Base-by-base conservation (phyloP, 2,888 invertebrate genomes). In the Tupiocoris notatus region DNA sequence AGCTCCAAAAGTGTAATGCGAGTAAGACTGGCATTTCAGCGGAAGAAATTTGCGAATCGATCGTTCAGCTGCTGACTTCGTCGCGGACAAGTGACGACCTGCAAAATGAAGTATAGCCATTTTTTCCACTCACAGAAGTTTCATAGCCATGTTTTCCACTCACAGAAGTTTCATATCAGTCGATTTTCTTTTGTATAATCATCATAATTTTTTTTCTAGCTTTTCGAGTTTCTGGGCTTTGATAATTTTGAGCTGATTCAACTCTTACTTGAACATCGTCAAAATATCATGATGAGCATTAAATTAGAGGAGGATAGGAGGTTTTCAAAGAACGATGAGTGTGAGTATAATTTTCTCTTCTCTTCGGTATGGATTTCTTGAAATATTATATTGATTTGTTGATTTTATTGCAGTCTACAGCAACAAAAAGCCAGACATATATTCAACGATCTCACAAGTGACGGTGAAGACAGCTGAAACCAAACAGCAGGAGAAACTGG, bases 181-280 rank as follows among this genome's bases (percentile, higher is more conserved):
- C n/a, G n/a, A n/a, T n/a, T n/a, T n/a, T n/a, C 18, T 18, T 61
- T 61, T 0, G 23, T 20, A 17, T 61, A 9, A 1, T 61, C 1
- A 22, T 23, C 3, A 21, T 20, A 7, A 9, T 65, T 39, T 9
- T 18, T 77, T 74, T 81, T 80, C 18, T 81, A 88, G 84, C 85
- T 98, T 20, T 92, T 96, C 83, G 97, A 98, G 81, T 85, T 96
- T 2, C 86, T 96, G 22, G 98, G 98, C 0, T 95, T 92, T 83
- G 94, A 96, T 79, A 83, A 90, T 81, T 89, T 94, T 83, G 93
- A 93, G 82, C 86, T 94, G 77, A 91, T 92, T 24, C 87, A 88
- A 77, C 85, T 87, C 57, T 83, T 94, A 77, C 83, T 94, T 24
- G 86, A 88, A 70, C 88, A 92, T 80, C 86, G 93, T 12, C 83